Evolutionary conservation across 2,888 invertebrate species (phyloP), one percentile per base, ranked within the genome.

Genomic region (Sinhomidia bicolor): DNA sequence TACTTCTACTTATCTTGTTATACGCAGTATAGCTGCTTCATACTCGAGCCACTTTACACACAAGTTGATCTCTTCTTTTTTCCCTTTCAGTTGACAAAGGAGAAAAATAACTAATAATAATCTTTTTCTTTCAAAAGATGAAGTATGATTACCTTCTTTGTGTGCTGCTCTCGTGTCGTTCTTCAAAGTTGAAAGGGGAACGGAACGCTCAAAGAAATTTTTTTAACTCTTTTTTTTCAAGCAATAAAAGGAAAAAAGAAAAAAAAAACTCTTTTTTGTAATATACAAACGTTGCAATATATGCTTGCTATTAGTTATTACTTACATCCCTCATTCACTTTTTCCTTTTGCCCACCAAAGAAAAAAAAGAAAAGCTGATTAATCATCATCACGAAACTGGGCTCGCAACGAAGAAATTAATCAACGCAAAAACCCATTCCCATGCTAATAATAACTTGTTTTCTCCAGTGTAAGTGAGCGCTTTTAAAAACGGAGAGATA

Each of bases 171-270:
- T 62, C 62, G 5, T 62, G 26, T 62, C 12, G 26, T 62, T 29
- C 1, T 62, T 62, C 12, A 29, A 62, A 62, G 62, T 62, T 62
- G 62, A 62, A 62, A 57, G 29, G 29, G 29, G 29, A 62, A 62
- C n/a, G n/a, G n/a, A n/a, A n/a, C n/a, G 29, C 62, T 62, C 29
- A 23, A 62, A 57, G 29, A 10, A 57, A 62, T 26, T 29, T 62
- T 29, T 17, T 4, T 29, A 5, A 20, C 29, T 26, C 17, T 62
- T 26, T 26, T 57, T 20, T 20, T 20, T 20, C 57, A 57, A 57
- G 14, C 51, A 51, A n/a, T 51, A 51, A 51, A 14, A 36, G 36
- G 4, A 36, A 57, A 20, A 57, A 57, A 4, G 2, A 51, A 51
- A 51, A 51, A 51, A 51, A n/a, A 41, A 41, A n/a, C n/a, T n/a